phyloP scores from a whole-genome alignment of 2,888 invertebrate genomes.

The Lordiphosa fenestrarum region DNA sequence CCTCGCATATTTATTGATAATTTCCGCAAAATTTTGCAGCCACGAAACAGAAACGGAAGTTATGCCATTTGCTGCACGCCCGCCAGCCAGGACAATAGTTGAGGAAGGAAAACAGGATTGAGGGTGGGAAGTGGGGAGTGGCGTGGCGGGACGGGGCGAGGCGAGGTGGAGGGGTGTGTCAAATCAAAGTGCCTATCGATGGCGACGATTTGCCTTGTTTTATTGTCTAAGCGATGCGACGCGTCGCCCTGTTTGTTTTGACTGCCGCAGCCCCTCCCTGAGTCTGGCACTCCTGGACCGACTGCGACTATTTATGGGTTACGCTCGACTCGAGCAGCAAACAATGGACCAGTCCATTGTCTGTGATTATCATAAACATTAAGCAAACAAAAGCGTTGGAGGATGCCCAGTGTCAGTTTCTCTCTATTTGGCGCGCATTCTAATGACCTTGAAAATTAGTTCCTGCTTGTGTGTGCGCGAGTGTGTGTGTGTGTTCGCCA shows the following conservation, averaged over 20 bases:
- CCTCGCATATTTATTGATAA: conserved; percentile 78
- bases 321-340: conserved; percentile 51
- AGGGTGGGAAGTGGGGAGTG: background rate
- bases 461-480: conserved; percentile 49
- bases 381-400: conserved; percentile 53
- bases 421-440: conserved; percentile 56
- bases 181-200: conserved; percentile 44
- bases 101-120: conserved; percentile 5
- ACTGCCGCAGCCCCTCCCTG: conserved; percentile 37
- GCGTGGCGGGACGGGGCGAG: background rate
- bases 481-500: conserved; percentile 2
- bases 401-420: conserved; percentile 58
- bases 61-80: conserved; percentile 71
- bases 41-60: conserved; percentile 61
- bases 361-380: conserved; percentile 72
- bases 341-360: conserved; percentile 58
- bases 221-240: conserved; percentile 63
- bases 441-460: conserved; percentile 79
- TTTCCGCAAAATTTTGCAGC: conserved; percentile 70
- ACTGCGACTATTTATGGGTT: conserved; percentile 67
- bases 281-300: conserved; percentile 24
- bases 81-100: conserved; percentile 67
- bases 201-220: conserved; percentile 37
- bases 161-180: background rate
- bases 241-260: conserved; percentile 59